A percentile compares a stretch with the other conserved stretches of the same genome.
These are phyloP conservation scores for Diplolepis rosae DNA, from an alignment of 2,888 invertebrate genomes.

Conservation along the genomic window DNA sequence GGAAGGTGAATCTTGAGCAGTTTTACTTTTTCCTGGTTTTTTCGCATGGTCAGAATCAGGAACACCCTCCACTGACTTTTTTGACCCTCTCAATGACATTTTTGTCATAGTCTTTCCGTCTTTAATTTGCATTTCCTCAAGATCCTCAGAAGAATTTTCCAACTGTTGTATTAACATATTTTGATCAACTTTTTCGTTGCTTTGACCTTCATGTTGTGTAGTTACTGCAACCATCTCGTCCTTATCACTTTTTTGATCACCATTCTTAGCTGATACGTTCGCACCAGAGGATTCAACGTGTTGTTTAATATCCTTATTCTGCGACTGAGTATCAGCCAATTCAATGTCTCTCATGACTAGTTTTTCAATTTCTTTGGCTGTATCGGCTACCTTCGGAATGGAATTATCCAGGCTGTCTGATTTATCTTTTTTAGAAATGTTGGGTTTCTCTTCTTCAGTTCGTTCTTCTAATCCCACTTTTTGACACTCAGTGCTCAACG, in stretches of 20 bases:
- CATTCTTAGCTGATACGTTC: not conserved
- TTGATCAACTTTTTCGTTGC: not conserved
- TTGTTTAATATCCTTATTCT: constrained; percentile 49
- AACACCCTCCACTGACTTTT: constrained; percentile 36
- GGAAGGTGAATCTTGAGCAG: constrained; percentile 10
- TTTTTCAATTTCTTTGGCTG: constrained; percentile 73
- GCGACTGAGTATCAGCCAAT: constrained; percentile 59
- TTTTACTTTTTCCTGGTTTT: constrained; percentile 40
- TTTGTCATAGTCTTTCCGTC: constrained; percentile 43
- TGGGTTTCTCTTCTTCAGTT: constrained; percentile 57
- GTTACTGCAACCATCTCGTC: not conserved
- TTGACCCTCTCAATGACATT: constrained; percentile 50
- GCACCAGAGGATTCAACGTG: constrained; percentile 24
- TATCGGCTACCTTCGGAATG: constrained; percentile 71
- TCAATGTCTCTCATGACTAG: constrained; percentile 72
- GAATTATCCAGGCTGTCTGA: constrained; percentile 62
- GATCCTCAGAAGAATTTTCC: not conserved
- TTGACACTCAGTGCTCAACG: constrained; percentile 65
- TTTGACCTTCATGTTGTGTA: not conserved
- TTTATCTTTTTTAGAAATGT: constrained; percentile 57
- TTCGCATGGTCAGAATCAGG: constrained; percentile 41
- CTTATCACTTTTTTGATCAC: constrained; percentile 10
- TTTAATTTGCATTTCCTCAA: constrained; percentile 35
- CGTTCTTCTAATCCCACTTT: constrained; percentile 60
- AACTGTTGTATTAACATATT: not conserved